Base-by-base conservation (phyloP, 2,888 invertebrate genomes). In the Yponomeuta plumbellus region DNA sequence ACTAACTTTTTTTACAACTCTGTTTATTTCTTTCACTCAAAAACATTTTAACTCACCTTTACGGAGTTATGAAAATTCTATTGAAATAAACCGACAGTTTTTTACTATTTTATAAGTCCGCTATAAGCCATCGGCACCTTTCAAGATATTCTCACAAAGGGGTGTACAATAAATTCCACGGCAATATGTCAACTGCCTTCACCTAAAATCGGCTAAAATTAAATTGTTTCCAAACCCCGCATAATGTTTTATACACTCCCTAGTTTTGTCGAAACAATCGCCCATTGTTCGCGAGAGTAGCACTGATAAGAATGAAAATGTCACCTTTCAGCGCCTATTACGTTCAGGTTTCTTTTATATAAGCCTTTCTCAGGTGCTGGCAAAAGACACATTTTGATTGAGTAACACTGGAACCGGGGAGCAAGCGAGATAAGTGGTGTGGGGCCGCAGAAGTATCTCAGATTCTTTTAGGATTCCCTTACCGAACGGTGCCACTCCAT, bases 221-320 rank as follows among this genome's bases (percentile, higher is more conserved):
- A 70, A 72, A 73, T 74, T 72, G 74, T 74, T 69, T 67, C 64
- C 66, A 67, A 68, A 68, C 70, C 68, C 61, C 61, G 26, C 23
- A 10, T 71, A 74, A 77, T 86, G 86, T 88, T 85, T 80, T 87
- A 86, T 86, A 87, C 82, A 86, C 84, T 80, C 68, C 66, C 67
- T 64, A n/a, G 72, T 74, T 73, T 76, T 68, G 66, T 69, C 71
- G 21, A 78, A 82, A 88, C 88, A 88, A 88, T 87, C 71, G 78
- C n/a, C 80, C 68, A 87, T 88, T 88, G 88, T 88, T 83, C 70
- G 65, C 44, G n/a, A 65, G 13, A 73, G 62, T 39, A 61, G 40
- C 61, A 26, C 26, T 20, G n/a, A 52, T 52, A 52, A 52, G 44
- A 17, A 13, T 52, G 44, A 52, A 52, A 52, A 52, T 8, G 44